Evolutionary conservation across 2,797 vertebrate genomes (phyloP).

Genomic region (Manis pentadactyla): DNA sequence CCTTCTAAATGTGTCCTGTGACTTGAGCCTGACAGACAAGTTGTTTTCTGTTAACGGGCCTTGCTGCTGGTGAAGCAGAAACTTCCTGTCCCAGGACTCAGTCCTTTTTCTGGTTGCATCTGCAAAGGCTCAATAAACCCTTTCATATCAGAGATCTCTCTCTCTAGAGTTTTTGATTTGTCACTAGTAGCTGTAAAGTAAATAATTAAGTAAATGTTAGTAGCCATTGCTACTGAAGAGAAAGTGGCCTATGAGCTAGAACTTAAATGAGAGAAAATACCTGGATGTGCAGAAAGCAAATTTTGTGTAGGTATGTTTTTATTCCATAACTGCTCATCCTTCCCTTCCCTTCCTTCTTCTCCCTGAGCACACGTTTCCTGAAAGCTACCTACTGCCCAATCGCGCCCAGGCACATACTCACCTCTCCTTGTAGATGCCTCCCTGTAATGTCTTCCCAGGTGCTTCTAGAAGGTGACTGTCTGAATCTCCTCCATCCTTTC

Average conservation of each 20-base stretch:
- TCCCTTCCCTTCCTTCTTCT: background rate
- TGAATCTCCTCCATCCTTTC: background rate
- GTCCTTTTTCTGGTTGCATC: too few relatives aligned
- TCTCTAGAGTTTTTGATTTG: too few relatives aligned
- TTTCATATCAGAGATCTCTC: too few relatives aligned
- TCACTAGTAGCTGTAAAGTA: background rate
- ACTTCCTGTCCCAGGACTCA: too few relatives aligned
- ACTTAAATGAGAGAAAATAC: background rate
- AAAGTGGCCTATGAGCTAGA: background rate
- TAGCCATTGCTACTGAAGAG: background rate
- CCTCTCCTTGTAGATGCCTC: background rate
- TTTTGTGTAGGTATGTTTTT: background rate
- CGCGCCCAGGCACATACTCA: rapidly evolving
- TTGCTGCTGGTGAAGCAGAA: too few relatives aligned
- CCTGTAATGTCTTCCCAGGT: background rate
- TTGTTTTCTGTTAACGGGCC: too few relatives aligned
- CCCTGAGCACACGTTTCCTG: background rate
- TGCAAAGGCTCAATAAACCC: too few relatives aligned
- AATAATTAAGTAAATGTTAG: background rate
- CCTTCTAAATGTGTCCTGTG: too few relatives aligned
- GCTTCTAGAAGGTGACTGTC: background rate
- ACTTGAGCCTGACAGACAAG: too few relatives aligned
- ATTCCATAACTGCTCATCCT: background rate
- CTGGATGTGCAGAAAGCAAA: background rate
- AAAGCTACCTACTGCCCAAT: background rate